These are phyloP conservation scores for Myotis lucifugus DNA, from an alignment of 2,113 vertebrate genomes.

Conservation along the genomic window DNA sequence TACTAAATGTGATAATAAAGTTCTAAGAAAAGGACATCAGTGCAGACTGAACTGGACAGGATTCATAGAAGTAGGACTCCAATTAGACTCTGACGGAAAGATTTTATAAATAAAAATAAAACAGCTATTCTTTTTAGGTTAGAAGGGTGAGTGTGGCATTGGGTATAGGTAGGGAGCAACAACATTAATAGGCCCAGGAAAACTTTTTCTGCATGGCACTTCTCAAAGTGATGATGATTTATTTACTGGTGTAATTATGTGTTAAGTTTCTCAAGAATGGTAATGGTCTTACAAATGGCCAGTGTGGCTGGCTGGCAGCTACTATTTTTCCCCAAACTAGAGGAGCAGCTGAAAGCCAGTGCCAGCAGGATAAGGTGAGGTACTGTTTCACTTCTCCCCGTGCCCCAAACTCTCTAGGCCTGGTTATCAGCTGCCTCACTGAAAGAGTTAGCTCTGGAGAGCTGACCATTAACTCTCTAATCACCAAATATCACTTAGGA, in stretches of 20 bases:
- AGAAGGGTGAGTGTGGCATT: neutral
- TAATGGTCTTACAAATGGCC: neutral
- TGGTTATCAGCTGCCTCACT: neutral
- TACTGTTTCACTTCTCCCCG: neutral
- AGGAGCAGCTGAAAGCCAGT: neutral
- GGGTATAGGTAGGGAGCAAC: neutral
- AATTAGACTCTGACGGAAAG: constrained; percentile 1
- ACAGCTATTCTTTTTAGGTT: constrained; percentile 17
- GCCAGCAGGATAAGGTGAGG: neutral
- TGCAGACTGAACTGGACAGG: neutral
- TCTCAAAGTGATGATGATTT: constrained; percentile 42
- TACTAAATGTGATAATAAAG: constrained; percentile 15
- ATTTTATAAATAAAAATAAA: constrained; percentile 41
- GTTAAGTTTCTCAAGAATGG: constrained; percentile 26
- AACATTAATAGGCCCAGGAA: neutral
- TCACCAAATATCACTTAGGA: neutral
- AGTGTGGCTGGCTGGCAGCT: neutral
- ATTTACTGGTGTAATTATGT: neutral
- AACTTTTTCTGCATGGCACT: neutral
- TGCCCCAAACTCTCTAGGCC: neutral
- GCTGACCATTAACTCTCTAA: neutral
- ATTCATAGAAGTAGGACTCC: neutral
- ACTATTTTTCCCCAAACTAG: constrained; percentile 37
- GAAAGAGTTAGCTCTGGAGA: neutral
- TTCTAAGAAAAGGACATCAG: neutral